These are phyloP conservation scores for Drosophila ustulata DNA, from an alignment of 2,888 invertebrate species.

Conservation along the genomic window DNA sequence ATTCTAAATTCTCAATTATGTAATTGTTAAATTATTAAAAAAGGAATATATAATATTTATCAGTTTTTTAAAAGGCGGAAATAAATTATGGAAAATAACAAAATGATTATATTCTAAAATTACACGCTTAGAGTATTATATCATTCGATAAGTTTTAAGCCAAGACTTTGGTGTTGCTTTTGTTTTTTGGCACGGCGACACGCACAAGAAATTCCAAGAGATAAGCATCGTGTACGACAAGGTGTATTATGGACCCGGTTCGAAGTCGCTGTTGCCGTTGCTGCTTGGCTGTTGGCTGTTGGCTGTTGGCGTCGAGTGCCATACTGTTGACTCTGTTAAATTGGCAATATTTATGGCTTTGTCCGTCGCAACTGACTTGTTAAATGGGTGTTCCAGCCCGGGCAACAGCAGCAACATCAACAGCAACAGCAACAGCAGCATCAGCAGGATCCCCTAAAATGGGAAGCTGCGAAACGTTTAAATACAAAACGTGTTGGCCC, in stretches of 20 bases:
- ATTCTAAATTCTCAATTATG: too few relatives aligned
- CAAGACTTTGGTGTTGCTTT: conserved; percentile 34
- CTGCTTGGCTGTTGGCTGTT: conserved; percentile 4
- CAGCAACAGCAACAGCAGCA: conserved; percentile 28
- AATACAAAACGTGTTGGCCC: conserved; percentile 76
- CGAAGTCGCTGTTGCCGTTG: conserved; percentile 45
- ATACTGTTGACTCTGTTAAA: conserved; percentile 82
- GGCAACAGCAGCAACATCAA: conserved; percentile 25
- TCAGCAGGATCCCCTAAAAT: conserved; percentile 49
- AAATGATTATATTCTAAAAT: background rate
- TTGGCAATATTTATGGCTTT: conserved; percentile 84
- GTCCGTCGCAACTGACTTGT: conserved; percentile 85
- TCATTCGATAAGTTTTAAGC: background rate
- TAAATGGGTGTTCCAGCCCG: conserved; percentile 83
- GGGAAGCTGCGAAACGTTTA: conserved; percentile 78
- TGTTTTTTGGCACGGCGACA: conserved; percentile 80
- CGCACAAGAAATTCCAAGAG: conserved; percentile 81
- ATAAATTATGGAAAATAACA: background rate
- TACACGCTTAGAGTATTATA: conserved; percentile 20
- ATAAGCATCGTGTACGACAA: conserved; percentile 85
- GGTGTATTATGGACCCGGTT: conserved; percentile 84
- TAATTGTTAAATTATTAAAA: too few relatives aligned
- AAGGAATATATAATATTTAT: too few relatives aligned
- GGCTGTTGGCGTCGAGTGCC: conserved; percentile 67
- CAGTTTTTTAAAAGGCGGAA: too few relatives aligned